phyloP scores from a whole-genome alignment of 2,888 invertebrate species.

The Lithophane ornitopus region DNA sequence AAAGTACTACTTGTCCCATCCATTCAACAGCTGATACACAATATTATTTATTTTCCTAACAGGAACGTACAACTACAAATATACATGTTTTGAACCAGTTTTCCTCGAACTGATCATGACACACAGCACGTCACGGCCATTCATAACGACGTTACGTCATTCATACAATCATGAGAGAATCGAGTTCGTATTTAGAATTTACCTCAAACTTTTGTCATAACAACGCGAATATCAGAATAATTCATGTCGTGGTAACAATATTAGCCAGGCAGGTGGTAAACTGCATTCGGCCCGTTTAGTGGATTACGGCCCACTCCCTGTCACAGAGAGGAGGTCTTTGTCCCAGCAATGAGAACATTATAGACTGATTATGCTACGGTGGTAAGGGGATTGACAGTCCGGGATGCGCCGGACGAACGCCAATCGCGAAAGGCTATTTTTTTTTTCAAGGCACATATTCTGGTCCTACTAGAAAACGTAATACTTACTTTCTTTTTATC shows the following conservation, averaged over 20 bases:
- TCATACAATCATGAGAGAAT: conserved; percentile 19
- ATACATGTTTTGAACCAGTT: conserved; percentile 28
- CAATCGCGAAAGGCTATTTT: background rate
- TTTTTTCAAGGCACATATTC: background rate
- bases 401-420: background rate
- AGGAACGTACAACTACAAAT: background rate
- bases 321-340: too few relatives aligned
- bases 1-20: background rate
- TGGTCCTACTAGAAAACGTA: too few relatives aligned
- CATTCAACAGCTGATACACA: conserved; percentile 12
- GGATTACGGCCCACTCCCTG: background rate
- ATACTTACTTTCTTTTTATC: background rate
- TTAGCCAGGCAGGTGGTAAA: background rate
- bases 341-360: background rate
- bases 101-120: conserved; percentile 48
- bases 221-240: too few relatives aligned
- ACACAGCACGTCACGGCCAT: conserved; percentile 50
- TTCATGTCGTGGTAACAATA: background rate
- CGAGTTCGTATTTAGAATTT: conserved; percentile 27
- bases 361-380: background rate
- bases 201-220: conserved; percentile 3
- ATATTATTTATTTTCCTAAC: conserved; percentile 31
- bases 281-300: background rate
- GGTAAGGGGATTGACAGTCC: background rate
- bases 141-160: conserved; percentile 53